Conservation (phyloP, 2,113 vertebrate genomes). For the Crypturellus undulatus region DNA sequence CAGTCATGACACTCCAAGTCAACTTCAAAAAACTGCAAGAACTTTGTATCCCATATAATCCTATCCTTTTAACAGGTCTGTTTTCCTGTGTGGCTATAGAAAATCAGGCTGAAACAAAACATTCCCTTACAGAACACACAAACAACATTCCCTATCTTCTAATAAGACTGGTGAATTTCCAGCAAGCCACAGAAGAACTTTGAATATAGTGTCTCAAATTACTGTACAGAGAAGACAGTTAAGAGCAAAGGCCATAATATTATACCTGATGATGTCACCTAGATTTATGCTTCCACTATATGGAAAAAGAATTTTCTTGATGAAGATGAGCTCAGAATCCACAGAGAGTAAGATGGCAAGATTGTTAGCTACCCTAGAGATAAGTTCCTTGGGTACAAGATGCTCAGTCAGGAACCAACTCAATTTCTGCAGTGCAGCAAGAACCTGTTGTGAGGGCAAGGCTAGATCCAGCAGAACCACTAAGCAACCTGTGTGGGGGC, state of each 20-base stretch:
- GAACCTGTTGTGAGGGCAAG: too few relatives aligned
- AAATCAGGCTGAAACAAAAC: background rate
- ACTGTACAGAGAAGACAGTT: background rate
- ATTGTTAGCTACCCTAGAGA: background rate
- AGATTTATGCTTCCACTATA: background rate
- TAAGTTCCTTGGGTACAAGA: background rate
- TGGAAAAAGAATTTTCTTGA: background rate
- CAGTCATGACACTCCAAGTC: background rate
- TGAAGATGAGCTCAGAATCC: background rate
- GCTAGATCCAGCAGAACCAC: too few relatives aligned
- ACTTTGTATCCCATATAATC: background rate
- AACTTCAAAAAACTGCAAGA: background rate
- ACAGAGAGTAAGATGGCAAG: background rate
- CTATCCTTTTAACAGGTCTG: background rate
- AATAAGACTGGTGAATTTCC: background rate
- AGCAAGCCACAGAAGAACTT: background rate
- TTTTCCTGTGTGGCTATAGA: background rate
- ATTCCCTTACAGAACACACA: background rate
- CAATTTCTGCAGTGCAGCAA: background rate
- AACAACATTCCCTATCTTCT: background rate
- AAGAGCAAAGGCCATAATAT: background rate
- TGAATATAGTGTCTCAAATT: background rate
- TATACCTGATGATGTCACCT: background rate
- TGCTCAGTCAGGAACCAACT: background rate
- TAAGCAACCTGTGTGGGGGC: too few relatives aligned